Base-by-base conservation (phyloP, 1,140 invertebrate species). In the Drosophila ogumai region DNA sequence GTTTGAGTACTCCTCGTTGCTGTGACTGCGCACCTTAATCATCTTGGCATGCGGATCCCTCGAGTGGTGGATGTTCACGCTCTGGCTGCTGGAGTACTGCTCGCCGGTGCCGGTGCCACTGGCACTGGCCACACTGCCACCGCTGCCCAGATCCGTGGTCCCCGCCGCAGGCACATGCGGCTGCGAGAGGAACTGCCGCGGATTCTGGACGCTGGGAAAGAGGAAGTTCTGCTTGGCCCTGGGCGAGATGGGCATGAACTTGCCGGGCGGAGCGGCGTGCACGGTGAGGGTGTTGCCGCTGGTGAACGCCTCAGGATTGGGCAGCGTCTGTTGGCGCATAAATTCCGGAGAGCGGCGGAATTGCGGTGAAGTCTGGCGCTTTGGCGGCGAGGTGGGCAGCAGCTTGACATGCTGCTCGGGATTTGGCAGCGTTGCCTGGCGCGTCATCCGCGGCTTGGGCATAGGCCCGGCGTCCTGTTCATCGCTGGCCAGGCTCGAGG, bases 1-100 rank as follows among this genome's bases (percentile, higher is more conserved):
- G 28, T 91, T 90, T 6, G 91, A 91, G 54, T 93, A 93, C 59
- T 93, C 92, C 59, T 93, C 92, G 58, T 93, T 93, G 66, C 92
- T 93, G 60, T 93, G 92, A 46, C 92, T 93, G 41, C 92, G 92
- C 56, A 93, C 92, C 75, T 93, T 93, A 17, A 93, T 93, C 92
- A 93, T 93, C 80, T 93, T 93, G 22, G 90, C 67, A 41, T 91
- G 90, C 41, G 81, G 80, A 59, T 92, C 91, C 0, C 91, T 72
- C 3, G 87, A 79, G 25, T 91, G 80, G 46, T 92, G 92, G n/a
- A 91, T 91, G 13, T 92, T 93, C 6, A 92, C 92, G 56, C 92
- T 92, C 72, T 92, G 92, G 44, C 92, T 92, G 58, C 92, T 92
- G 1, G 91, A 91, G 59, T 92, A 92, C n/a, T 92, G 92, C 41